Evolutionary conservation across 2,113 vertebrate genomes (phyloP), one percentile per base, ranked within the genome.

Genomic region (Stigmatopora argus): DNA sequence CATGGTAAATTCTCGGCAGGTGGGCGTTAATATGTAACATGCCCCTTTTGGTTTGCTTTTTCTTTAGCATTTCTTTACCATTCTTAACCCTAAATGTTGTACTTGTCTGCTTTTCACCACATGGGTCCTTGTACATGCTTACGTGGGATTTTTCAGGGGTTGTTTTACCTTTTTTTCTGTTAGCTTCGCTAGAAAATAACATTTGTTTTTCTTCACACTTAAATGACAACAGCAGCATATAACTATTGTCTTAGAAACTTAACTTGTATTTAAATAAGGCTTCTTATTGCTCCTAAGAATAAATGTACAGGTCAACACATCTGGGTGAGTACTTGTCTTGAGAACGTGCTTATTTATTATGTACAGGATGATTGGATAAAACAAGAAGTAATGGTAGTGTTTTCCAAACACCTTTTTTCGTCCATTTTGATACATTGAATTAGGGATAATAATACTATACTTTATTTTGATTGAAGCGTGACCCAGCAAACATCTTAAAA

Each of bases 231-330:
- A 64, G 74, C 52, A 78, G 83, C 71, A 83, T 62, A 69, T 80
- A 56, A 80, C 69, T 82, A 78, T 77, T 86, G 83, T 89, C 84
- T 81, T 86, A 83, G 76, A 78, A 73, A 61, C 58, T 31, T 78
- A 62, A 65, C 44, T 62, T 64, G 46, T 84, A 87, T 85, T 84
- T 87, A 83, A 83, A 84, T 81, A 79, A 64, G 73, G 72, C 81
- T 88, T 75, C 86, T 73, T 84, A 79, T 62, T 82, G 85, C 83
- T 87, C 78, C 69, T 84, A 70, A 77, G 81, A 69, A 74, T 77
- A 65, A 66, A 82, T 88, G 84, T 89, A 83, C 82, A 85, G 73
- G 62, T 45, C 3, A 9, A 12, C 15, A 12, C 15, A 14, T 15
- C 12, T 15, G 12, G 6, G 11, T 15, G 23, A 8, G 2, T 56